phyloP scores from a whole-genome alignment of 2,888 invertebrate species.

The Caenorhabditis zanzibari region DNA sequence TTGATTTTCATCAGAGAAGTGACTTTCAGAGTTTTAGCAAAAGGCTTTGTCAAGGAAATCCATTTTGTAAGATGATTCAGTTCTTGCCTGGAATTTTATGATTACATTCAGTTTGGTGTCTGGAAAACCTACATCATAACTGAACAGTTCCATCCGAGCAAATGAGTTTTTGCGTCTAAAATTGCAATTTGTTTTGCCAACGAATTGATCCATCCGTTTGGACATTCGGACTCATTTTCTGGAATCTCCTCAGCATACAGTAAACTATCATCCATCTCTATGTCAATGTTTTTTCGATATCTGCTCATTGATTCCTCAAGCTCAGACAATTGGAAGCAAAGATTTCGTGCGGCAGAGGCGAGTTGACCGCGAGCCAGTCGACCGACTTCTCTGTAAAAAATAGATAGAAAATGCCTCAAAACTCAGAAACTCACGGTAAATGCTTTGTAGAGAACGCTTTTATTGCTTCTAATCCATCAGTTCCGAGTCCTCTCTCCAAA shows the following conservation, averaged over 20 bases:
- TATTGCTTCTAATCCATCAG: conserved; percentile 46
- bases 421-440: conserved; percentile 53
- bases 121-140: conserved; percentile 54
- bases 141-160: conserved; percentile 15
- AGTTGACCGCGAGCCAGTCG: conserved; percentile 58
- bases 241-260: conserved; percentile 12
- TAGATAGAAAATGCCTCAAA: too few species aligned
- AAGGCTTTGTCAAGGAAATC: conserved; percentile 55
- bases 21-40: conserved; percentile 51
- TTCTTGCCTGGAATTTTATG: conserved; percentile 53
- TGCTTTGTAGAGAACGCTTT: conserved; percentile 44
- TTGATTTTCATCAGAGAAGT: conserved; percentile 46
- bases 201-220: conserved; percentile 12
- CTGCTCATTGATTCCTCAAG: conserved; percentile 11
- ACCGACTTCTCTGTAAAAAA: conserved; percentile 44
- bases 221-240: not conserved
- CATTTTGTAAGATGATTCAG: conserved; percentile 55
- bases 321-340: conserved; percentile 58
- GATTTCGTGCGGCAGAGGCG: conserved; percentile 34
- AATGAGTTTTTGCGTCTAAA: conserved; percentile 37
- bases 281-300: not conserved
- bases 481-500: conserved; percentile 54
- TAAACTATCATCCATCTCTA: conserved; percentile 21
- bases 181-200: conserved; percentile 17
- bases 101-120: not conserved